Base-by-base conservation (phyloP, 2,888 invertebrate genomes). In the Mechanitis mazaeus region DNA sequence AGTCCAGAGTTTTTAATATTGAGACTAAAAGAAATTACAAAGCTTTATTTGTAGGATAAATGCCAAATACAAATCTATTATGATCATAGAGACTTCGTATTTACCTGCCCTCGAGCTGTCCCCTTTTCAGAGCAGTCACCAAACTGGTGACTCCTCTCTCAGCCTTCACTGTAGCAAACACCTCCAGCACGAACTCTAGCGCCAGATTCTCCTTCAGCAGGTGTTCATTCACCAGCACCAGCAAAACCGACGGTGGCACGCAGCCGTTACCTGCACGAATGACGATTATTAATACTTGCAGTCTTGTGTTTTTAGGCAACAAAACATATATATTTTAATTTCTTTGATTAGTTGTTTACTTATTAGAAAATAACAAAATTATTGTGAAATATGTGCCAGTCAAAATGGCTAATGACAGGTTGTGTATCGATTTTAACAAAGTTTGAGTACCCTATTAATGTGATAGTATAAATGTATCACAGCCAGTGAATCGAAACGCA, bases 141-240 rank as follows among this genome's bases (percentile, higher is more conserved):
- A 97, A 93, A 76, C 95, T 95, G 69, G 94, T 90, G 74, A 95
- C 92, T 72, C 98, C 98, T 79, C 96, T 96, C 84, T 98, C 97
- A 79, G 93, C 93, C 83, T 97, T 96, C 93, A 97, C 96, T 72
- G 95, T 96, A 72, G 94, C 93, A 90, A 97, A 97, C 82, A 98
- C 94, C 86, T 97, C 95, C 75, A 98, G 93, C 77, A 98, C 93
- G 88, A 98, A 98, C 76, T 98, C 97, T 77, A 98, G 92, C 65
- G 98, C 97, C 83, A 98, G 92, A 83, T 97, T 96, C 92, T 97
- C 96, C 84, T 97, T 97, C 72, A 97, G 93, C 78, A 98, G 92
- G 91, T 98, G 98, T 88, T 98, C 97, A 87, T 96, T 96, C 81
- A 95, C 94, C 80, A 97, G 91, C 80, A 96, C 96, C 79, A 95